Percentiles rank a stretch among this genome's conserved stretches.
phyloP scores from a whole-genome alignment of 2,888 invertebrate species.

The Polyploca ridens region DNA sequence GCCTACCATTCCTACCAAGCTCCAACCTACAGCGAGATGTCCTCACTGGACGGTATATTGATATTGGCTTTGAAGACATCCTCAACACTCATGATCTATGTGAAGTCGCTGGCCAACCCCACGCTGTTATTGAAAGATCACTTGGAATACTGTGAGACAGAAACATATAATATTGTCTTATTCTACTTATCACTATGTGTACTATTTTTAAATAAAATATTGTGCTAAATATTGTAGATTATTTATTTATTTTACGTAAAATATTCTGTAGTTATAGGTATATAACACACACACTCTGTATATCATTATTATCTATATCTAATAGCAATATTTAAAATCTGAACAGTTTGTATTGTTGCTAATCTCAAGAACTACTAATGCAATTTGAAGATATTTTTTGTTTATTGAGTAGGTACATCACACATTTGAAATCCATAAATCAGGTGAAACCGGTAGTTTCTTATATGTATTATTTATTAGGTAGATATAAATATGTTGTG shows the following conservation, averaged over 20 bases:
- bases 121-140: constrained; percentile 91
- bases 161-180: constrained; percentile 34
- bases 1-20: constrained; percentile 88
- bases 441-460: too few species aligned
- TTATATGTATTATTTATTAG: too few species aligned
- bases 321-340: too few species aligned
- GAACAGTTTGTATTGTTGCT: too few species aligned
- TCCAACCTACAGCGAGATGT: constrained; percentile 89
- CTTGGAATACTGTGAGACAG: constrained; percentile 84
- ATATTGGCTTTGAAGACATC: constrained; percentile 91
- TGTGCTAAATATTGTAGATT: constrained; percentile 3
- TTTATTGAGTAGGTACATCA: too few species aligned
- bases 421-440: too few species aligned
- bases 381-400: too few species aligned
- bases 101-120: constrained; percentile 92
- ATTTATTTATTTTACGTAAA: neutral
- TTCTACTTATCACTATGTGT: constrained; percentile 16
- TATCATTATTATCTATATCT: too few species aligned
- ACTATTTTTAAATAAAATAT: constrained; percentile 27
- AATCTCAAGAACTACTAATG: too few species aligned
- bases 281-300: too few species aligned
- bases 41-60: constrained; percentile 89
- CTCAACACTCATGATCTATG: constrained; percentile 89
- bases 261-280: neutral
- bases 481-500: too few species aligned